Percentiles rank a stretch among this genome's conserved stretches.
Evolutionary conservation across 2,888 invertebrate genomes (phyloP).

Genomic region (Biston betularia): DNA sequence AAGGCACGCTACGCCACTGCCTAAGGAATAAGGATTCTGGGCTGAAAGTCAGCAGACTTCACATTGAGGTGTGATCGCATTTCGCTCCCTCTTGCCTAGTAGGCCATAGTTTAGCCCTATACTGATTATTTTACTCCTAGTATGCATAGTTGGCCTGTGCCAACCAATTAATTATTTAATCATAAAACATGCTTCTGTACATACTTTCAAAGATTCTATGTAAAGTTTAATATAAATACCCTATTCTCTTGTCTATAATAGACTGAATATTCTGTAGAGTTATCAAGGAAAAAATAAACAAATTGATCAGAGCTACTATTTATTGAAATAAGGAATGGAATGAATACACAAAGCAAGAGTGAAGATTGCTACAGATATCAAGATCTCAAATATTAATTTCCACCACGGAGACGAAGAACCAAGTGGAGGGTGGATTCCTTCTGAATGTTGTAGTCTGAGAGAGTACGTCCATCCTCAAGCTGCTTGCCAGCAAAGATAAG

Average conservation of each 20-base stretch:
- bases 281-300: conserved; percentile 27
- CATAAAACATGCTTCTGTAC: too few relatives aligned
- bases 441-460: conserved; percentile 63
- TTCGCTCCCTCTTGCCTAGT: too few relatives aligned
- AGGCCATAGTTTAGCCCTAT: too few relatives aligned
- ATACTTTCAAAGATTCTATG: too few relatives aligned
- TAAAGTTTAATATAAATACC: too few relatives aligned
- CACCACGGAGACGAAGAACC: conserved; percentile 62
- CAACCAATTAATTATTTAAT: too few relatives aligned
- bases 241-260: neutral
- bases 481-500: conserved; percentile 63
- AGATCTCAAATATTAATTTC: conserved; percentile 42
- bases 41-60: too few relatives aligned
- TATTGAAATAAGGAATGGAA: conserved; percentile 62
- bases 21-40: too few relatives aligned
- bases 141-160: too few relatives aligned
- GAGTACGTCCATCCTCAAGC: conserved; percentile 61
- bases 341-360: conserved; percentile 54
- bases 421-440: conserved; percentile 62
- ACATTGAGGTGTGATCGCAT: too few relatives aligned
- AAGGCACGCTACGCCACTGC: too few relatives aligned
- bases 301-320: conserved; percentile 48
- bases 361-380: conserved; percentile 42
- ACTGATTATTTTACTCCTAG: too few relatives aligned
- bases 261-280: neutral